These are phyloP conservation scores for Trachelus troglodyta DNA, from an alignment of 2,888 invertebrate genomes.

Conservation along the genomic window DNA sequence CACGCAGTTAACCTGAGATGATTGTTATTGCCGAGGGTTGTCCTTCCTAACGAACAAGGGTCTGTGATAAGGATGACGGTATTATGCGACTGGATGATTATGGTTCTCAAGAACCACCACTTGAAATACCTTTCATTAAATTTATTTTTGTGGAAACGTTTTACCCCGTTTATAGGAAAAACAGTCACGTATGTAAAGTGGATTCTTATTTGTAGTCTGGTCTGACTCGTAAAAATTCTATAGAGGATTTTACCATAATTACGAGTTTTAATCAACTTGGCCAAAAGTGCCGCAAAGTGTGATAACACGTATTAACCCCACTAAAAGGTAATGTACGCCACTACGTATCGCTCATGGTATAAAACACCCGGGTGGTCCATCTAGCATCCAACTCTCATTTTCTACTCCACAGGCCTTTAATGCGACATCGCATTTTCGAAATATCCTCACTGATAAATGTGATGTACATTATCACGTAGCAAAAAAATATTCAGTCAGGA, in stretches of 20 bases:
- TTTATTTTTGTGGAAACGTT: neutral
- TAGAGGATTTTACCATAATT: neutral
- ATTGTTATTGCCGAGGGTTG: neutral
- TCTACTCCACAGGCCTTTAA: neutral
- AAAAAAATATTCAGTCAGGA: constrained; percentile 36
- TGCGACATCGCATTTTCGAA: constrained; percentile 35
- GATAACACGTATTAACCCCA: neutral
- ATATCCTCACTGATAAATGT: constrained; percentile 25
- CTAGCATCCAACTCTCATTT: constrained; percentile 1
- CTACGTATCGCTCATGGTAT: constrained; percentile 23
- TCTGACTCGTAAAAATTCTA: neutral
- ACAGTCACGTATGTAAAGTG: neutral
- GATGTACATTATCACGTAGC: constrained; percentile 24
- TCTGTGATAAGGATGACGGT: neutral
- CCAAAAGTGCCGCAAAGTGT: neutral
- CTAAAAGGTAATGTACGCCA: neutral
- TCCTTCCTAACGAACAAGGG: neutral
- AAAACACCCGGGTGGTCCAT: constrained; percentile 27
- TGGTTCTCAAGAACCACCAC: neutral
- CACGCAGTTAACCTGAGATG: neutral
- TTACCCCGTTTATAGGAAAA: neutral
- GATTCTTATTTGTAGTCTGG: neutral
- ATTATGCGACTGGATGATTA: constrained; percentile 15
- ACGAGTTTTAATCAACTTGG: neutral
- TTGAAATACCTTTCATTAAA: neutral